Conservation (phyloP, 2,888 invertebrate genomes). For the Agrypnus murinus region DNA sequence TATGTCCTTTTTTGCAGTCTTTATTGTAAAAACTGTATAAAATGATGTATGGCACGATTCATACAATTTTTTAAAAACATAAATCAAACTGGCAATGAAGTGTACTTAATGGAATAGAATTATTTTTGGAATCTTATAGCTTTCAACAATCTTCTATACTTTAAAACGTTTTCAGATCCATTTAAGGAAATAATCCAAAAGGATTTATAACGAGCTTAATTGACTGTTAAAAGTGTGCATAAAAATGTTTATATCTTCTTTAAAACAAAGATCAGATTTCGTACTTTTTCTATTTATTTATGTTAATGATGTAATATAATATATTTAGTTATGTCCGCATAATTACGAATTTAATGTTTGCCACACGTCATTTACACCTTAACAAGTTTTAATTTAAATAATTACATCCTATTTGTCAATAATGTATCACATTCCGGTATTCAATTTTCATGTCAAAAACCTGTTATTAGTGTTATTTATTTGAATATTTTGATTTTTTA, state of each 20-base stretch:
- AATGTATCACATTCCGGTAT: conserved; percentile 30
- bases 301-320: conserved; percentile 47
- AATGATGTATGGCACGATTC: too few species aligned
- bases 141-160: conserved; percentile 14
- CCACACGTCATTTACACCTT: conserved; percentile 39
- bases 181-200: conserved; percentile 26
- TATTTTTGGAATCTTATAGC: conserved; percentile 10
- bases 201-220: conserved; percentile 22
- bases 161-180: conserved; percentile 20
- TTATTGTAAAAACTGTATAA: too few species aligned
- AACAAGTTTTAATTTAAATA: conserved; percentile 45
- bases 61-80: too few species aligned
- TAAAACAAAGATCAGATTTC: conserved; percentile 22
- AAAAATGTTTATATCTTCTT: conserved; percentile 18
- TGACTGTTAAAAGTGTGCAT: conserved; percentile 5
- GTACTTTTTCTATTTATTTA: conserved; percentile 41
- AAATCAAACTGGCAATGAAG: too few species aligned
- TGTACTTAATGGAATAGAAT: neutral
- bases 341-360: conserved; percentile 45
- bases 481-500: neutral
- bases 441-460: conserved; percentile 31
- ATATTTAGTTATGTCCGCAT: conserved; percentile 39
- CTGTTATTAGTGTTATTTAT: conserved; percentile 34
- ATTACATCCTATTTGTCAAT: conserved; percentile 43
- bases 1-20: too few species aligned